Percentiles rank a stretch among this genome's conserved stretches.
Evolutionary conservation across 2,888 invertebrate genomes (phyloP).

Genomic region (Adineta ricciae): DNA sequence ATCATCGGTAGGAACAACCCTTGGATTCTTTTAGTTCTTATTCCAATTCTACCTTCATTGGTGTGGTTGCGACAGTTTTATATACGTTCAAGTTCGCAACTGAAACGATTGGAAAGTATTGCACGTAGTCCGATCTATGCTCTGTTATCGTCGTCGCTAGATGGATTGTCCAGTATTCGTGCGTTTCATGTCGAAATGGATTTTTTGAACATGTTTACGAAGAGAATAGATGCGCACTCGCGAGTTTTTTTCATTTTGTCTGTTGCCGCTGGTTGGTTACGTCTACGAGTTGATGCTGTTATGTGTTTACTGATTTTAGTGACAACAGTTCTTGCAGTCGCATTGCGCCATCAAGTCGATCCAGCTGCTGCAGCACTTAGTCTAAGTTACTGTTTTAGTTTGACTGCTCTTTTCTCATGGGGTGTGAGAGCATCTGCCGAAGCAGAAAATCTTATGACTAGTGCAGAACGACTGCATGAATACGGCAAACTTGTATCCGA

Average conservation of each 20-base stretch:
- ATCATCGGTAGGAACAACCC: slow-evolving; percentile 66
- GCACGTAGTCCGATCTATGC: neutral
- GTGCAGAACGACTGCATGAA: slow-evolving; percentile 71
- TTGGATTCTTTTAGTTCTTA: slow-evolving; percentile 53
- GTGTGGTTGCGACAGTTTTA: slow-evolving; percentile 64
- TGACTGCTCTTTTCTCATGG: slow-evolving; percentile 77
- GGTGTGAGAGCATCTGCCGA: slow-evolving; percentile 50
- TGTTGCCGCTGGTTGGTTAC: slow-evolving; percentile 78
- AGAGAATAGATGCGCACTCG: slow-evolving; percentile 62
- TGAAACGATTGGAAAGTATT: neutral
- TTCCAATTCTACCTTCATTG: slow-evolving; percentile 63
- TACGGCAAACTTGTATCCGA: slow-evolving; percentile 67
- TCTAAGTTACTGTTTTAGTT: slow-evolving; percentile 46
- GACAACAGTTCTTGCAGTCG: neutral
- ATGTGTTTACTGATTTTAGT: neutral
- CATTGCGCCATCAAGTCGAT: neutral
- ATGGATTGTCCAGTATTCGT: slow-evolving; percentile 79
- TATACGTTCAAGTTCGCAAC: slow-evolving; percentile 20
- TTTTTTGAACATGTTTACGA: slow-evolving; percentile 56
- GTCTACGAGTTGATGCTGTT: slow-evolving; percentile 71
- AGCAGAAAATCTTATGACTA: slow-evolving; percentile 53
- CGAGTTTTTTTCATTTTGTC: slow-evolving; percentile 84
- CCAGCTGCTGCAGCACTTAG: slow-evolving; percentile 37
- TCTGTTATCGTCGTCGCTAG: slow-evolving; percentile 56
- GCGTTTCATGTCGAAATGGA: slow-evolving; percentile 72